Conservation (phyloP, 2,113 vertebrate genomes). For the Chiloscyllium plagiosum region DNA sequence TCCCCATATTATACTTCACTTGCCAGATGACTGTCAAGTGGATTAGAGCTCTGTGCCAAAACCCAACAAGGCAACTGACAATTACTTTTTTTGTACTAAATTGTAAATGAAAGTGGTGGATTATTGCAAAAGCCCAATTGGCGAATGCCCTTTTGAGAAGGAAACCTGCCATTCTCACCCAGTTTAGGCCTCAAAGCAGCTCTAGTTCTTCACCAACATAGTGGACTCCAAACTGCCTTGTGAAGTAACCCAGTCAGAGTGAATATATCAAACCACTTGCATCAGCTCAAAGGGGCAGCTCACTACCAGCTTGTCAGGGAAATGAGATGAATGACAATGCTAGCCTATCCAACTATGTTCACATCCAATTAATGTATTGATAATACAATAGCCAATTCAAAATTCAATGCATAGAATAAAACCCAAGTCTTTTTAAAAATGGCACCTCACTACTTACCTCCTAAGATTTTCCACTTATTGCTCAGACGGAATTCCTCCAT, state of each 20-base stretch:
- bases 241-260: not conserved
- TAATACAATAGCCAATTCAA: too few species aligned
- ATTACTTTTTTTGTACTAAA: too few species aligned
- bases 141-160: not conserved
- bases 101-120: too few species aligned
- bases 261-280: not conserved
- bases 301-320: not conserved
- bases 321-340: not conserved
- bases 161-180: not conserved
- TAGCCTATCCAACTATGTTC: too few species aligned
- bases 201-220: not conserved
- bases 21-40: not conserved
- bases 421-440: not conserved
- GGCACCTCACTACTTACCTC: constrained; percentile 61
- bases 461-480: constrained; percentile 80
- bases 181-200: not conserved
- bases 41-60: not conserved
- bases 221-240: too few species aligned
- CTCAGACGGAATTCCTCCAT: constrained; percentile 79
- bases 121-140: not conserved
- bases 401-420: not conserved
- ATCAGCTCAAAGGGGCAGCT: not conserved
- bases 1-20: too few species aligned
- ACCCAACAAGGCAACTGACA: not conserved
- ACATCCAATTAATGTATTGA: not conserved